These are phyloP conservation scores for Tipula confusa DNA, from an alignment of 2,888 invertebrate species.

Conservation along the genomic window DNA sequence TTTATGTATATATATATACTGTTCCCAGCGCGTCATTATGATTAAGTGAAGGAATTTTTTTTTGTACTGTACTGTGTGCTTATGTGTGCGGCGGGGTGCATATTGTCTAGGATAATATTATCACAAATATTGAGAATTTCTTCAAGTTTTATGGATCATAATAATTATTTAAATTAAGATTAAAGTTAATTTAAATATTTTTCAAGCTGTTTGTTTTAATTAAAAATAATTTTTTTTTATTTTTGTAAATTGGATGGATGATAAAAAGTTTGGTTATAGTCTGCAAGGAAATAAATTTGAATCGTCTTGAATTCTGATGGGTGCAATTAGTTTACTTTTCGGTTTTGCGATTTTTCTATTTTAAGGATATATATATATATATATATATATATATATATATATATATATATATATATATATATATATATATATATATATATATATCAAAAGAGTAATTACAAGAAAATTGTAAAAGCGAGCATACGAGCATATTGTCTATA, in stretches of 20 bases:
- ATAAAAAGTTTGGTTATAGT: neutral
- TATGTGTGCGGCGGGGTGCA: neutral
- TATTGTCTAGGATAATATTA: neutral
- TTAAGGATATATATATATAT: too few relatives aligned
- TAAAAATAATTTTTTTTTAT: neutral
- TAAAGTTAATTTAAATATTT: conserved; percentile 25
- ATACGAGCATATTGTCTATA: too few relatives aligned
- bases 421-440: too few relatives aligned
- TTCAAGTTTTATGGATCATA: conserved; percentile 12
- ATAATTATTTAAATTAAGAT: conserved; percentile 25
- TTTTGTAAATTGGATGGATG: neutral
- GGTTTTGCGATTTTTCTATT: neutral
- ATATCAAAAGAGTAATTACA: too few relatives aligned
- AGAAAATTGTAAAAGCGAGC: too few relatives aligned
- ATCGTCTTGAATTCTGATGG: conserved; percentile 12
- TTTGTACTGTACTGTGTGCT: neutral
- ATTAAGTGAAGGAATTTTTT: conserved; percentile 7
- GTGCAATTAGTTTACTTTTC: neutral
- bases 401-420: too few relatives aligned
- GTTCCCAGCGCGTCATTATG: neutral
- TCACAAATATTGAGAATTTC: neutral
- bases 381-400: too few relatives aligned
- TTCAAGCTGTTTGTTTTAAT: conserved; percentile 25
- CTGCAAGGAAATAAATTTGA: neutral
- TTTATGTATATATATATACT: neutral